Base-by-base conservation (phyloP, 2,888 invertebrate genomes). In the Caradrina kadenii region DNA sequence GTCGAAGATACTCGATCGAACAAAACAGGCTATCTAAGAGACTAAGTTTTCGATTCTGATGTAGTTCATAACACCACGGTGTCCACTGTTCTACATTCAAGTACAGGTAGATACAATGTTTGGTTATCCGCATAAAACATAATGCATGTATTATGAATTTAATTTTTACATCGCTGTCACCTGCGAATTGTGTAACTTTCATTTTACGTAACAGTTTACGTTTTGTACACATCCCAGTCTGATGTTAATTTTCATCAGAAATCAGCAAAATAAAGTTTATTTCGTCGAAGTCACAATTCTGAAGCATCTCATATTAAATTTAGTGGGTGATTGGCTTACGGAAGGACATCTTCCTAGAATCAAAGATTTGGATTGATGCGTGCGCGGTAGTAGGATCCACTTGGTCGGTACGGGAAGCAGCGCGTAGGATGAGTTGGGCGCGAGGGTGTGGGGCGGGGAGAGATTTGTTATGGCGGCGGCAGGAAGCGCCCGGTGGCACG, bases 381-480 rank as follows among this genome's bases (percentile, higher is more conserved):
- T 77, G 81, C 79, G 74, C 72, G 67, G 68, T 69, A 70, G 66
- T 58, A 63, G 68, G 73, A 75, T 68, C 78, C 70, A 45, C 45
- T 45, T 45, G 45, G 45, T 45, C 45, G 45, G 64, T 61, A 65
- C 65, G 52, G 62, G 72, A 63, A 54, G 77, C 73, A 78, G 74
- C 80, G 79, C 79, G 79, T 72, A 72, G 70, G 81, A 84, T 84
- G 86, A 86, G 84, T 78, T 82, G 79, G 80, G 86, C 56, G 78
- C 76, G 84, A 87, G 88, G 86, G 88, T 87, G 89, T 89, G 89
- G 87, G 89, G 90, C 86, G 91, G 90, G 90, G 92, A 90, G 93
- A 89, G 92, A 93, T 93, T 94, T 94, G 93, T 94, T 94, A 94
- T 94, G 94, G 93, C 93, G 93, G 91, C 91, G 93, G 92, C 93